Base-by-base conservation (phyloP, 2,113 vertebrate genomes). In the Dendropsophus ebraccatus region DNA sequence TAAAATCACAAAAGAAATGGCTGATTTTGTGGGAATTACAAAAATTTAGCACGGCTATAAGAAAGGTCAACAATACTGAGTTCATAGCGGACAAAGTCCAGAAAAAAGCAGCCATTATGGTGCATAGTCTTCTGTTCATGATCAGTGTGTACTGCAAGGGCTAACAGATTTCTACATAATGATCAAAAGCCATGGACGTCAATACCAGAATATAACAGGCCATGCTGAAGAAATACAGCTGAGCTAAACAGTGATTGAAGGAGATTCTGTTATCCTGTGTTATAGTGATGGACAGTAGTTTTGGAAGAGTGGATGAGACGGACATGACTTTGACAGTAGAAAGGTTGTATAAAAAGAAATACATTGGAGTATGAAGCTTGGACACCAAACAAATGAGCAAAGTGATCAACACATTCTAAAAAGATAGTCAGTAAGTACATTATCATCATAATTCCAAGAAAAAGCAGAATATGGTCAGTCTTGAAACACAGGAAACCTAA, bases 1-100 rank as follows among this genome's bases (percentile, higher is more conserved):
- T 86, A 37, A 91, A 16, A 73, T 91, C 91, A 56, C 91, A 91
- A 72, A 90, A 88, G 50, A 89, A 89, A 50, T 91, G 88, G 25
- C 85, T 82, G 35, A 90, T 47, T 21, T 32, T 79, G 2, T 83
- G 78, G 5, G 30, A 11, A 49, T 87, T 74, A 67, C 90, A 88
- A 88, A 90, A 90, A n/a, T 30, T 1, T 54, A 88, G 19, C 0
- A 0, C 37, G 56, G 32, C 67, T 30, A 85, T 84, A 17, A 89
- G 77, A 52, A 88, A 58, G 21, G 87, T 88, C 9, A 89, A 87
- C 19, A 87, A 79, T 16, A 88, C 50, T 25, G 89, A 88, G 5
- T 84, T 47, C 0, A 78, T 0, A 4, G 84, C 88, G 32, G 90
- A 84, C 17, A 87, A 28, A 16, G 60, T 1, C 89, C 90, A 91